A percentile compares a stretch with the other conserved stretches of the same genome.
phyloP scores from a whole-genome alignment of 2,113 vertebrate species.

The Mustelus asterias region DNA sequence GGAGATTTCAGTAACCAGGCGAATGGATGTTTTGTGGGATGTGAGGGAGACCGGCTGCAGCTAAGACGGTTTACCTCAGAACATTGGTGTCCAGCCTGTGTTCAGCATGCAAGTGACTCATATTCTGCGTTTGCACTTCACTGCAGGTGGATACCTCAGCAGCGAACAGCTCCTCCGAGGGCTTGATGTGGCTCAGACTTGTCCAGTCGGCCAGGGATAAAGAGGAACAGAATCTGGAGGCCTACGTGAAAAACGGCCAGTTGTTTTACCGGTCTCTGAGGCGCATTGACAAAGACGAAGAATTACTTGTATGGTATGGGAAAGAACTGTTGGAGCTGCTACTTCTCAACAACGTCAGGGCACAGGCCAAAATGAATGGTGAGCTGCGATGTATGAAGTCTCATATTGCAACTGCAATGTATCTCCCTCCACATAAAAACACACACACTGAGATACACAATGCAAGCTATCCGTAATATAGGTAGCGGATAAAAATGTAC shows the following conservation, averaged over 20 bases:
- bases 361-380: conserved; percentile 77
- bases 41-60: not conserved
- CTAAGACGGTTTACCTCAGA: not conserved
- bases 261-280: conserved; percentile 90
- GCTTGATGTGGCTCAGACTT: conserved; percentile 89
- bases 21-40: not conserved
- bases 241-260: conserved; percentile 95
- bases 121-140: not conserved
- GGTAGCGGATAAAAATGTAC: not conserved
- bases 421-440: too few species aligned
- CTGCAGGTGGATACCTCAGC: conserved; percentile 90
- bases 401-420: too few species aligned
- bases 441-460: not conserved
- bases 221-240: conserved; percentile 94
- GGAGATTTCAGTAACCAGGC: not conserved
- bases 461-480: too few species aligned
- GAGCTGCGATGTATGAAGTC: conserved; percentile 41
- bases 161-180: conserved; percentile 83
- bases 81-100: not conserved
- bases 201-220: conserved; percentile 89
- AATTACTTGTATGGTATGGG: conserved; percentile 94
- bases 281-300: conserved; percentile 91
- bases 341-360: conserved; percentile 66
- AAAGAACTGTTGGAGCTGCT: conserved; percentile 88
- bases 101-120: conserved; percentile 11